phyloP scores from a whole-genome alignment of 2,797 vertebrate species.

The Sciurus vulgaris region DNA sequence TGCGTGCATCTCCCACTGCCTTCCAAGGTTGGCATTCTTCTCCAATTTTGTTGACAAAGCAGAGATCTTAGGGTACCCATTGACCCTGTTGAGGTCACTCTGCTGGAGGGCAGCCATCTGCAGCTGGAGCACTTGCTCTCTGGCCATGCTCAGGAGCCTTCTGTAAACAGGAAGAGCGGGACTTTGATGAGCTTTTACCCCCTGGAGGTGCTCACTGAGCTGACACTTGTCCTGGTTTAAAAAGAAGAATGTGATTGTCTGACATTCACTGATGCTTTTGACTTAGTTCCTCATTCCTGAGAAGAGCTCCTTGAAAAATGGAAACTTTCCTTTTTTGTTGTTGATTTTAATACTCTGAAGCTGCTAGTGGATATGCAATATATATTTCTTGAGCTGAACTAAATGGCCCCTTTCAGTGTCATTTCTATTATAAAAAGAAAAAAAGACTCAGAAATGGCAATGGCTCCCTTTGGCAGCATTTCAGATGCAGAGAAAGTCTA shows the following conservation, averaged over 20 bases:
- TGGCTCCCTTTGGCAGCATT: constrained; percentile 56
- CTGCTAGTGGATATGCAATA: background rate
- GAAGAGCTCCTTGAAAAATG: constrained; percentile 7
- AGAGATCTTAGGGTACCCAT: background rate
- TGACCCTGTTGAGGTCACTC: background rate
- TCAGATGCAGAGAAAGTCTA: constrained; percentile 54
- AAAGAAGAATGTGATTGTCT: background rate
- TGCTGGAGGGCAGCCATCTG: background rate
- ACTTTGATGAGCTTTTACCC: background rate
- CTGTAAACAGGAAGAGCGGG: background rate
- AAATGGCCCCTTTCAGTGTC: constrained; percentile 43
- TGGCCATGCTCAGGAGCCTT: background rate
- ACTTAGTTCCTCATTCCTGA: background rate
- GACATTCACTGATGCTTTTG: background rate
- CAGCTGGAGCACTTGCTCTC: background rate
- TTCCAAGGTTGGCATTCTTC: background rate
- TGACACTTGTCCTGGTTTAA: background rate
- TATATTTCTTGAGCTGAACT: constrained; percentile 34
- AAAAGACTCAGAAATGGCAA: constrained; percentile 49
- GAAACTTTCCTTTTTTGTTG: background rate
- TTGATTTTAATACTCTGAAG: constrained; percentile 25
- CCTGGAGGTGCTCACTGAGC: background rate
- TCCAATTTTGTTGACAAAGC: background rate
- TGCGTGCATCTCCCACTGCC: background rate
- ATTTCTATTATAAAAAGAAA: constrained; percentile 41